Evolutionary conservation across 2,113 vertebrate species (phyloP).

Genomic region (Meriones unguiculatus): DNA sequence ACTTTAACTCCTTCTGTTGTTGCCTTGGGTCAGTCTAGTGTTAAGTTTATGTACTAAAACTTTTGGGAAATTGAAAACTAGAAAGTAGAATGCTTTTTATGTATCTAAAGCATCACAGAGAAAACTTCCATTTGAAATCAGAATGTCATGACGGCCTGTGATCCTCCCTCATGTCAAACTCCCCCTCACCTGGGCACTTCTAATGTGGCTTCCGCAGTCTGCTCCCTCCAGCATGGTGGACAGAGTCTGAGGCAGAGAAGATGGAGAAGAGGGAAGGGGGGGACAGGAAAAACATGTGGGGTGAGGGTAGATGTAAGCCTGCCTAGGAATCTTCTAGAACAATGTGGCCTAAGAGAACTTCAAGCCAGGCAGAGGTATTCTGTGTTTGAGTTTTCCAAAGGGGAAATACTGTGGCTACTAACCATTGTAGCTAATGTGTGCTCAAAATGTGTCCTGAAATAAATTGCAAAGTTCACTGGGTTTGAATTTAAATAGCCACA

Average conservation of each 20-base stretch:
- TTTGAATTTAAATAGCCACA: not conserved
- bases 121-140: not conserved
- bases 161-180: not conserved
- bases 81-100: not conserved
- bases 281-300: not conserved
- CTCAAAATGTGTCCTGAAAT: not conserved
- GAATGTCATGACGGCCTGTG: not conserved
- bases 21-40: not conserved
- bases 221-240: not conserved
- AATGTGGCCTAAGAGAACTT: not conserved
- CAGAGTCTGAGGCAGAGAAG: not conserved
- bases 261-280: not conserved
- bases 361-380: not conserved
- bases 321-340: not conserved
- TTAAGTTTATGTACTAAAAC: conserved; percentile 13
- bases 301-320: fast-evolving
- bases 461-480: not conserved
- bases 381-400: not conserved
- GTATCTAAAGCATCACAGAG: not conserved
- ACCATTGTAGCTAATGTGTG: not conserved
- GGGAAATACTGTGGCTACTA: not conserved
- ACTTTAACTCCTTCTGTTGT: not conserved
- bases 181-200: not conserved
- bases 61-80: conserved; percentile 30
- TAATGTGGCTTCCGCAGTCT: not conserved